Base-by-base conservation (phyloP, 1,140 invertebrate species). In the Anastrepha obliqua region DNA sequence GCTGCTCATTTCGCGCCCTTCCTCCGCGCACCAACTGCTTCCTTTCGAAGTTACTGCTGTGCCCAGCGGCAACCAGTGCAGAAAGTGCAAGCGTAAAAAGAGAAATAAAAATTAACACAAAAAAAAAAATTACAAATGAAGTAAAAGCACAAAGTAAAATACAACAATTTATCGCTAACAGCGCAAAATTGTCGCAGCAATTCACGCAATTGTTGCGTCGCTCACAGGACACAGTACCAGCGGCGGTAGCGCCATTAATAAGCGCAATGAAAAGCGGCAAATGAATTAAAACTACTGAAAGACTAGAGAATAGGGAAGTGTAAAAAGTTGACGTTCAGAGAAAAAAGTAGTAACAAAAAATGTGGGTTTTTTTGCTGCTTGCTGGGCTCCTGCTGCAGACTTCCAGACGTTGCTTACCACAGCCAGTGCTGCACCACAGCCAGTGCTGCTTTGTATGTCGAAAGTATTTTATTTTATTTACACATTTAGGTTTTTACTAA, bases 281-380 rank as follows among this genome's bases (percentile, higher is more conserved):
- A 81, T 81, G 74, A 81, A 81, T 81, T 81, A 81, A 81, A 81
- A 81, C 74, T 81, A 81, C 47, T 81, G 74, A 81, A 74, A 74
- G 70, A 3, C 70, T 15, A 51, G 70, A 4, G 47, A 74, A 81
- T 81, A 81, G 47, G 74, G 47, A 55, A 81, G 74, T 29, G 74
- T n/a, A 55, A 81, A 55, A 81, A 47, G 74, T 81, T 81, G 74
- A 11, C 7, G 47, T 6, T 20, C 20, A 42, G 55, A 81, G 8
- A 11, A 55, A 55, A 55, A 9, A 15, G 42, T 15, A 55, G 7
- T 11, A 0, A 81, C 5, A 9, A 51, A 58, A 51, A 67, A 42
- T 11, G 2, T 67, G 29, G 1, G 29, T 2, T 42, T 39, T 74
- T 47, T 74, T 74, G 2, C 67, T 74, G 17, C 5, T 13, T 29